Percentiles rank a stretch among this genome's conserved stretches.
Evolutionary conservation across 2,113 vertebrate species (phyloP).

Genomic region (Tyto alba): DNA sequence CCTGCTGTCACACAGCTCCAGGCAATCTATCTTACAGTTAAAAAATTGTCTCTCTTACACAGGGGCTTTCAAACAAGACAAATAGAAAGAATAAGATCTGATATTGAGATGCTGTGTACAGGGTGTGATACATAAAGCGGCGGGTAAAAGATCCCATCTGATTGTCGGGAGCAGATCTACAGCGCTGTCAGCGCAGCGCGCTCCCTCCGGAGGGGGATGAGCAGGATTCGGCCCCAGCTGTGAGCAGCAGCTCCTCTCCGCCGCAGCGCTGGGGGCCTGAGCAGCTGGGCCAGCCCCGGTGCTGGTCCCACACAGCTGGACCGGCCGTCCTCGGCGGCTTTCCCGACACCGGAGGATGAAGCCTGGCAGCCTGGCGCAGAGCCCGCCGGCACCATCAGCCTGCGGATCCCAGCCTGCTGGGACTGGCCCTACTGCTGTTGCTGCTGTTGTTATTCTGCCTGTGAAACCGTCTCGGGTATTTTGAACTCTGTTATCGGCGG

Average conservation of each 20-base stretch:
- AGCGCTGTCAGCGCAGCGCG: accelerated
- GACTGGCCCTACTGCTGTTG: neutral
- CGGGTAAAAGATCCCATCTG: neutral
- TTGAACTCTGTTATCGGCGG: neutral
- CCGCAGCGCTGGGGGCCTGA: accelerated
- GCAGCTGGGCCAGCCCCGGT: accelerated
- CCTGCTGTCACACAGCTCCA: slow-evolving; percentile 43
- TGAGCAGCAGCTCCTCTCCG: neutral
- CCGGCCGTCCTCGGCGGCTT: accelerated
- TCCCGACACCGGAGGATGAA: accelerated
- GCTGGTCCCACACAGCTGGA: accelerated
- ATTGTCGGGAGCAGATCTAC: slow-evolving; percentile 3
- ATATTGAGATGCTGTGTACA: slow-evolving; percentile 24
- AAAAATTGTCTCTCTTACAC: slow-evolving; percentile 67
- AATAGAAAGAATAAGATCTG: slow-evolving; percentile 48
- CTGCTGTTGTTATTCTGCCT: neutral
- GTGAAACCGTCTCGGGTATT: neutral
- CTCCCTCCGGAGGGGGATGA: accelerated
- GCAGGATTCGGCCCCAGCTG: neutral
- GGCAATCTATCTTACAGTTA: slow-evolving; percentile 63
- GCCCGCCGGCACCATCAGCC: neutral
- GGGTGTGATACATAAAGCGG: neutral
- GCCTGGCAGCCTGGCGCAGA: neutral
- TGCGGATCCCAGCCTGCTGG: too few relatives aligned
- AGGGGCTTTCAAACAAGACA: slow-evolving; percentile 66